Base-by-base conservation (phyloP, 2,888 invertebrate species). In the Metellina segmentata region DNA sequence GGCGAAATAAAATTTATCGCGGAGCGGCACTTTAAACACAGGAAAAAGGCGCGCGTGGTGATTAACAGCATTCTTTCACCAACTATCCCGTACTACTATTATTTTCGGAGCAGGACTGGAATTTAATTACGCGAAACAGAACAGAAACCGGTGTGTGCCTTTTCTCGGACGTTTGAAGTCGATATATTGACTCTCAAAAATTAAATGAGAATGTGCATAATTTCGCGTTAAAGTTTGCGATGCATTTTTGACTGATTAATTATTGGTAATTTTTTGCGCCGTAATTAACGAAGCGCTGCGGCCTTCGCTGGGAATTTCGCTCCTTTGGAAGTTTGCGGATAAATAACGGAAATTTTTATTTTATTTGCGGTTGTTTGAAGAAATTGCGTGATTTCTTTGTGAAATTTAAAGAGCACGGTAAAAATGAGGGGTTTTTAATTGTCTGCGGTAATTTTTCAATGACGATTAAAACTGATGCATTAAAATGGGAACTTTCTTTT, bases 1-100 rank as follows among this genome's bases (percentile, higher is more conserved):
- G 13, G 61, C 61, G 61, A 61, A 61, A 61, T 61, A 61, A 61
- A 61, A 61, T 61, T 61, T 61, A 61, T 61, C 61, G 13, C 74
- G 34, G 34, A 34, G 34, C 34, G 34, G 34, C 34, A 74, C 19
- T n/a, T 74, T 74, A 34, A n/a, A 11, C n/a, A 7, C 74, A 20
- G 79, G 79, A 79, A 52, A 52, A 78, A 52, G 78, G 61, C 81
- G 74, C 52, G 75, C 69, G 61, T 19, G 48, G 69, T 82, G 77
- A 91, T 91, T 91, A 91, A 87, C 72, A 61, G n/a, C 87, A 78
- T 61, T 87, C 87, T 91, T 91, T 91, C 82, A 87, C 83, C 82
- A 83, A 83, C 83, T 48, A 82, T 88, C 81, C 52, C 79, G 78
- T 88, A 87, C 16, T 61, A 61, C 9, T 61, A 61, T 91, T 91